A percentile compares a stretch with the other conserved stretches of the same genome.
Conservation (phyloP, 2,113 vertebrate genomes). For the Xenotilapia leptura region DNA sequence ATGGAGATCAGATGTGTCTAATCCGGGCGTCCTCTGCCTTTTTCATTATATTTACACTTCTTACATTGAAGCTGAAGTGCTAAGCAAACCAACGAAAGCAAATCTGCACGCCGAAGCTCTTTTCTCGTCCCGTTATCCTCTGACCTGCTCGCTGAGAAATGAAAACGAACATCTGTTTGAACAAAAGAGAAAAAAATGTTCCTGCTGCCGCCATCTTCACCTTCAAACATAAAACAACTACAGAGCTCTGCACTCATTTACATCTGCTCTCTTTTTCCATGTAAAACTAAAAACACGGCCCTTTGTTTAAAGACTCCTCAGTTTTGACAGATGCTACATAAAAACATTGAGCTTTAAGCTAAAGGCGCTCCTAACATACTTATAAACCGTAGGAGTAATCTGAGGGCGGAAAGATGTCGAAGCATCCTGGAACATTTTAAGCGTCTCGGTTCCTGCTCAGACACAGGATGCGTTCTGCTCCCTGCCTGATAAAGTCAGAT, state of each 20-base stretch:
- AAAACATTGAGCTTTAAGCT: background rate
- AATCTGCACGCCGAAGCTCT: background rate
- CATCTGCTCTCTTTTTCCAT: background rate
- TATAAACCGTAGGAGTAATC: fast-evolving
- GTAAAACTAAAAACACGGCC: background rate
- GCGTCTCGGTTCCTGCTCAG: background rate
- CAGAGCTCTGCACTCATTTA: fast-evolving
- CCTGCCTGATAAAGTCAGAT: background rate
- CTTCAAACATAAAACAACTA: background rate
- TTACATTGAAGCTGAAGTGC: fast-evolving
- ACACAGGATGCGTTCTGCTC: background rate
- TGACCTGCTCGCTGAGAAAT: background rate
- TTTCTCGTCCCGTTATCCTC: background rate
- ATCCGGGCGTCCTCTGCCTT: background rate
- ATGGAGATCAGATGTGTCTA: background rate
- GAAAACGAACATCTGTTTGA: background rate
- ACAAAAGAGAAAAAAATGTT: background rate
- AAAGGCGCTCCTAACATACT: background rate
- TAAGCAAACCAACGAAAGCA: background rate
- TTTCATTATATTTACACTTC: background rate
- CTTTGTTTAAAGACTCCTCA: background rate
- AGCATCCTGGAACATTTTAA: background rate
- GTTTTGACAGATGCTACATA: background rate
- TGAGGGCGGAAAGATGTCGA: background rate
- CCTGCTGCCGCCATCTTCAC: background rate